Conservation (phyloP, 2,797 vertebrate species). For the Gila robusta region DNA sequence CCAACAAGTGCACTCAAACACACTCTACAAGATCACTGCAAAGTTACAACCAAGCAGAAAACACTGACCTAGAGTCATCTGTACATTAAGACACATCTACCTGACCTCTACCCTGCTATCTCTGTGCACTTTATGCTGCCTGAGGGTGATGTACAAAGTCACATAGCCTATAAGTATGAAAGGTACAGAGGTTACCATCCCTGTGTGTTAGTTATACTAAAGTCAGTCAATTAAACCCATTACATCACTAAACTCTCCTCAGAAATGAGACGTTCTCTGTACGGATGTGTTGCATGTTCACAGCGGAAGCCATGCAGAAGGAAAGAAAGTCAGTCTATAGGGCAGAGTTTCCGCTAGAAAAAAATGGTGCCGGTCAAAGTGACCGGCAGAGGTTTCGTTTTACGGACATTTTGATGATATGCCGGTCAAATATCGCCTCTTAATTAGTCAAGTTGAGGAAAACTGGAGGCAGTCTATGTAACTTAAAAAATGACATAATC, state of each 20-base stretch:
- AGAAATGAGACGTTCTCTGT: background rate
- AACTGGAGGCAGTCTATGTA: no score
- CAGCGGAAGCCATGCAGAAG: no score
- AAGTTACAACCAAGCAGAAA: background rate
- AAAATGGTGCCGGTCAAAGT: no score
- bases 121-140: constrained; percentile 37
- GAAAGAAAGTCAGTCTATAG: no score
- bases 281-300: no score
- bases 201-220: constrained; percentile 25
- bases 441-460: no score
- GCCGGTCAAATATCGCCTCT: no score
- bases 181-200: constrained; percentile 37
- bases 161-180: constrained; percentile 58
- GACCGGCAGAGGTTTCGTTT: no score
- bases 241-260: background rate
- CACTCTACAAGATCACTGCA: background rate
- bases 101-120: constrained; percentile 42
- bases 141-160: constrained; percentile 63
- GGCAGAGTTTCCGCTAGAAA: no score
- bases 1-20: constrained; percentile 18
- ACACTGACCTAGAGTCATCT: background rate
- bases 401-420: no score
- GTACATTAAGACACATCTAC: background rate
- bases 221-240: background rate
- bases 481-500: no score